phyloP scores from a whole-genome alignment of 2,797 vertebrate genomes.

The Lerista edwardsae region DNA sequence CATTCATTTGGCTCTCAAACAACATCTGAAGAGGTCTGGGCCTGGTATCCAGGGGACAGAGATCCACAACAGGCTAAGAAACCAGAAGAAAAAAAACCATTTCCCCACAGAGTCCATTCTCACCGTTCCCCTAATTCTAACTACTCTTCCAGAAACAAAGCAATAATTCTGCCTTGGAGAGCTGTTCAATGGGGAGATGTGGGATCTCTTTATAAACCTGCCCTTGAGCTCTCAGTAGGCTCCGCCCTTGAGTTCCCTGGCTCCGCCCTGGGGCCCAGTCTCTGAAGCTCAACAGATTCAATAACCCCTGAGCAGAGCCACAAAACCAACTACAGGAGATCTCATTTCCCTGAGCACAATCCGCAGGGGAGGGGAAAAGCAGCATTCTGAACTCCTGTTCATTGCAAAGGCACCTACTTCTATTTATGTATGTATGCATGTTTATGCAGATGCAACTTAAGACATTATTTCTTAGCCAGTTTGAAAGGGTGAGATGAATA shows the following conservation, averaged over 20 bases:
- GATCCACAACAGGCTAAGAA: not conserved
- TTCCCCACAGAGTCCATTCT: not conserved
- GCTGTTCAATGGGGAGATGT: too few species aligned
- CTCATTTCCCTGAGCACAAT: not conserved
- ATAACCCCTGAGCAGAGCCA: not conserved
- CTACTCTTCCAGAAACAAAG: not conserved
- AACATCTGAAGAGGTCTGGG: too few species aligned
- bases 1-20: too few species aligned
- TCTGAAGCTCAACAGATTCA: not conserved
- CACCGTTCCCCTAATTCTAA: not conserved
- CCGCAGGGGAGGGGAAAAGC: not conserved
- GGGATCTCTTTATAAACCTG: too few species aligned
- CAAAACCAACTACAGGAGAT: not conserved
- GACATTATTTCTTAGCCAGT: not conserved
- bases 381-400: too few species aligned
- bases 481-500: conserved; percentile 4
- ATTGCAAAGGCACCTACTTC: not conserved
- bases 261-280: not conserved
- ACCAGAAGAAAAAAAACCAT: not conserved
- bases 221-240: not conserved
- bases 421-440: not conserved
- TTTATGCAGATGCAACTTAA: not conserved
- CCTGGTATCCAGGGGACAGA: too few species aligned
- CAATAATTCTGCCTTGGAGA: too few species aligned
- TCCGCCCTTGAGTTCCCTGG: too few species aligned